These are phyloP conservation scores for Acrocephalus kingi DNA, from an alignment of 2,113 vertebrate genomes.

Conservation along the genomic window DNA sequence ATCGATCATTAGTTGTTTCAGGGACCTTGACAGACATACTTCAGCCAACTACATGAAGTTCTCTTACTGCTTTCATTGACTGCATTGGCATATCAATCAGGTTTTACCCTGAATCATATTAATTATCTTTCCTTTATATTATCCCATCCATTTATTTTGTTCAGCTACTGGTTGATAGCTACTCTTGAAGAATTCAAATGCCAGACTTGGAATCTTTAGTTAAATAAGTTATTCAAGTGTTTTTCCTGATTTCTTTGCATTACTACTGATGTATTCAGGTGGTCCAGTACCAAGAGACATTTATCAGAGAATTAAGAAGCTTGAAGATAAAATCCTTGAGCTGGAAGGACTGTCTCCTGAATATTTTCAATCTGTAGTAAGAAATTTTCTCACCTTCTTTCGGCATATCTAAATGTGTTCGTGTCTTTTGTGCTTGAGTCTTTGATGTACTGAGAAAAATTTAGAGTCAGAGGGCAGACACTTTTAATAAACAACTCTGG, in stretches of 20 bases:
- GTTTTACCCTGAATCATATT: not conserved
- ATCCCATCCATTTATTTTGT: not conserved
- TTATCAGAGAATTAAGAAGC: constrained; percentile 94
- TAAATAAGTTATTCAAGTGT: not conserved
- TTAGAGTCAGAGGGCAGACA: not conserved
- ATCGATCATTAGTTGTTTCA: not conserved
- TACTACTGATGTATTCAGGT: constrained; percentile 66
- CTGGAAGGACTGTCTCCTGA: constrained; percentile 97
- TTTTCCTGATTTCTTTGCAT: constrained; percentile 7
- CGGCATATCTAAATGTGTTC: not conserved
- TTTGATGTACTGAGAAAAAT: not conserved
- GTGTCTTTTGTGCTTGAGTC: not conserved
- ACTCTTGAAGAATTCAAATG: not conserved
- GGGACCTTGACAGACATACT: not conserved
- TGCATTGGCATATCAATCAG: not conserved
- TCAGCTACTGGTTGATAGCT: not conserved
- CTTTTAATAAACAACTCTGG: not conserved
- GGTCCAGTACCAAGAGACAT: constrained; percentile 91
- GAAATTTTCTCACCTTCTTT: constrained; percentile 60
- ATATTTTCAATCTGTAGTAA: constrained; percentile 94
- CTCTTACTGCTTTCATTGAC: not conserved
- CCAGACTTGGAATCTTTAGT: not conserved
- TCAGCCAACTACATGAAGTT: not conserved
- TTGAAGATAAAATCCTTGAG: constrained; percentile 97
- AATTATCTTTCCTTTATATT: not conserved